Conservation (phyloP, 64 coral and sea anemone species). For the Hydrozoanthus tunicans region DNA sequence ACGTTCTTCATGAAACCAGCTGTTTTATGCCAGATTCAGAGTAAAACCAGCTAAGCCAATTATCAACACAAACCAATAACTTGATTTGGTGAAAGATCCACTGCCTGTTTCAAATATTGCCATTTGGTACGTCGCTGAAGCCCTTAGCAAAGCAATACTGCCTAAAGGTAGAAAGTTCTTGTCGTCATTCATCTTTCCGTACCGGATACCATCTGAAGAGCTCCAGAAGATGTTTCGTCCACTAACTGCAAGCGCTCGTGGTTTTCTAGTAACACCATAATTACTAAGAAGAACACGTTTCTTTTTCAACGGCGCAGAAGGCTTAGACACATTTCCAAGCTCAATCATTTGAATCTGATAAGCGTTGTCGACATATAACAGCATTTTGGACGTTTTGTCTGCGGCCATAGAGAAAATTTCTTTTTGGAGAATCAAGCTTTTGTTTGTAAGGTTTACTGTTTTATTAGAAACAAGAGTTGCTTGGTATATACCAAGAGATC, state of each 20-base stretch:
- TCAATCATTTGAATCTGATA: slow-evolving; percentile 16
- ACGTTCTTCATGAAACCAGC: no score
- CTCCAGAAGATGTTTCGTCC: slow-evolving; percentile 24
- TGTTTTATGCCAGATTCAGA: neutral
- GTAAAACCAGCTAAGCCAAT: neutral
- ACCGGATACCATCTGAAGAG: neutral
- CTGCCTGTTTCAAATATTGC: neutral
- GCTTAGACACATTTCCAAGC: neutral
- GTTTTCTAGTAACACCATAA: neutral
- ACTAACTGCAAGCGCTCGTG: neutral
- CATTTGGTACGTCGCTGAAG: neutral
- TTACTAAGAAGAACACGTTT: neutral
- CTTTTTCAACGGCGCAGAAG: neutral
- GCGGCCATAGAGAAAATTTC: neutral
- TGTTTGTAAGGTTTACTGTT: neutral
- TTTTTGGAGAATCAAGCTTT: neutral
- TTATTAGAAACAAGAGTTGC: neutral
- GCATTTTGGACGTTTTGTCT: neutral
- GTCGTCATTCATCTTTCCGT: slow-evolving; percentile 7
- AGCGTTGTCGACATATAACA: slow-evolving; percentile 2
- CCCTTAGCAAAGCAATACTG: neutral
- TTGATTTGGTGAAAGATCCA: neutral
- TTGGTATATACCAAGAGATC: neutral
- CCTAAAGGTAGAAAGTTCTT: slow-evolving; percentile 15
- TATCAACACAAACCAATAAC: neutral